Evolutionary conservation across 2,888 invertebrate genomes (phyloP), one percentile per base, ranked within the genome.

Genomic region (Eucera pruinosa): DNA sequence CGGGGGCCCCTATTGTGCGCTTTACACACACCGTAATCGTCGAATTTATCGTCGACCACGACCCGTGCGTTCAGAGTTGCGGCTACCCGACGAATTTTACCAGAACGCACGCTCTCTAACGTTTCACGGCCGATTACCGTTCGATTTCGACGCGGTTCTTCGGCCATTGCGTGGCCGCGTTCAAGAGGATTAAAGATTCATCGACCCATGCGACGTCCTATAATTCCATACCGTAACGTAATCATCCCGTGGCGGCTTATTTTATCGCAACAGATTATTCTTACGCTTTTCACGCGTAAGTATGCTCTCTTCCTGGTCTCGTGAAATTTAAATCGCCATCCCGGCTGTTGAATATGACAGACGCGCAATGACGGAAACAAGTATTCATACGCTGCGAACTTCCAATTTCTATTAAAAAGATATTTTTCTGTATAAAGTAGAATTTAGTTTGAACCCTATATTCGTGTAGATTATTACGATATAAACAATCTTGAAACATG

Each of bases 131-230:
- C 25, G 71, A 45, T 54, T 60, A 39, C 18, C 45, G 72, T 52
- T 54, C 52, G 72, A 72, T 71, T 58, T 54, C 52, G 45, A 71
- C 3, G 52, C 52, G 52, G 60, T 36, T 45, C 23, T 20, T 47
- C 45, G 72, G 13, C 23, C 20, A 45, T 48, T 47, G 50, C 71
- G 71, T 70, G 39, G 47, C 18, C 20, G 36, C 5, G 58, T 58
- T 60, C 50, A 71, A 54, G 54, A 73, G 74, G 61, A 73, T 73
- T 61, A 61, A 73, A 61, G 73, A 73, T 73, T 73, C 74, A 48
- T 61, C 33, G 74, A 60, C 45, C 60, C 39, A 20, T n/a, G 39
- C 33, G 23, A 27, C 48, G 25, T 39, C 13, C 47, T 33, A 48
- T 33, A 55, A 55, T 48, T 73, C 60, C 18, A 30, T 13, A 2